Evolutionary conservation across 2,113 vertebrate genomes (phyloP).

Genomic region (Dendrocopos noguchii): DNA sequence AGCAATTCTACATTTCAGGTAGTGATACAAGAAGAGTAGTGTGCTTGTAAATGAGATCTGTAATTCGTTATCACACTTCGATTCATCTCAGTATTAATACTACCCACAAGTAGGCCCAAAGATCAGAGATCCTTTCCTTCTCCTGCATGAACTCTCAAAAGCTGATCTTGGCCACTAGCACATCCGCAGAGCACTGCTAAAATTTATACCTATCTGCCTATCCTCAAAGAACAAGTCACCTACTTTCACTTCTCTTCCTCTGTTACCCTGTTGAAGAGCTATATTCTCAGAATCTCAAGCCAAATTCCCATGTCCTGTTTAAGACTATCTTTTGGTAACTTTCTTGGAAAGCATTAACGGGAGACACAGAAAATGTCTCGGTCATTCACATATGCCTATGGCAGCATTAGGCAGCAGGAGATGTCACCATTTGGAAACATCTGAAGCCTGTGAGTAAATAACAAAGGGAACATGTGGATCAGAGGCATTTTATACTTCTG

Average conservation of each 20-base stretch:
- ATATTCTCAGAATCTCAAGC: neutral
- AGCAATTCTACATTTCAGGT: neutral
- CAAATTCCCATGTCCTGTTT: neutral
- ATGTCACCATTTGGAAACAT: neutral
- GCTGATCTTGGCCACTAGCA: neutral
- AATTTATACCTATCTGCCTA: neutral
- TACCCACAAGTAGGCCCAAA: neutral
- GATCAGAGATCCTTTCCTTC: neutral
- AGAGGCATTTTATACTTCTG: neutral
- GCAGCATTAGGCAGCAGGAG: neutral
- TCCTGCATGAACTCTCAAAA: neutral
- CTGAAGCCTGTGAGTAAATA: neutral
- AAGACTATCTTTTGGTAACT: neutral
- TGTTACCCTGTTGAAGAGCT: neutral
- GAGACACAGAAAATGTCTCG: neutral
- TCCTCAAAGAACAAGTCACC: neutral
- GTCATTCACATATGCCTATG: neutral
- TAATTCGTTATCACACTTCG: neutral
- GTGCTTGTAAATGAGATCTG: neutral
- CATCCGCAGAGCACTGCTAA: neutral
- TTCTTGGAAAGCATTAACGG: neutral
- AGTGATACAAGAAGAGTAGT: neutral
- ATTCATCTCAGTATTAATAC: neutral
- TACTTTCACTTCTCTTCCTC: neutral
- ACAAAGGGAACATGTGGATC: neutral